Conservation (phyloP, 2,888 invertebrate species). For the Hirtodrosophila cameraria region DNA sequence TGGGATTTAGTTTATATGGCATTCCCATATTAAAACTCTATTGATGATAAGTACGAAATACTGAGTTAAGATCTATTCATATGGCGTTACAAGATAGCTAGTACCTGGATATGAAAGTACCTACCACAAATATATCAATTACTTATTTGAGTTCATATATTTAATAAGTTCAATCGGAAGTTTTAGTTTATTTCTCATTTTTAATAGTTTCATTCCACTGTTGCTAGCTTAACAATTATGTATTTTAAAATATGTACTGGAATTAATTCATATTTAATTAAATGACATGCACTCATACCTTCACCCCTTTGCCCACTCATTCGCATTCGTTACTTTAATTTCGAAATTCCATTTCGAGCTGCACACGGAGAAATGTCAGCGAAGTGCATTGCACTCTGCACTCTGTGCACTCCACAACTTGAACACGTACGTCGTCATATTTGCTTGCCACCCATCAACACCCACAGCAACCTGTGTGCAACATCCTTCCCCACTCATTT, state of each 20-base stretch:
- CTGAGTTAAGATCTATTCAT: too few relatives aligned
- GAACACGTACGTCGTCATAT: slow-evolving; percentile 59
- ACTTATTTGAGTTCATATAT: too few relatives aligned
- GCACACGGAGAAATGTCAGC: slow-evolving; percentile 49
- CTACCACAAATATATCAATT: too few relatives aligned
- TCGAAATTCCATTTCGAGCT: slow-evolving; percentile 59
- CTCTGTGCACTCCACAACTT: slow-evolving; percentile 44
- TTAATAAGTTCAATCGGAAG: too few relatives aligned
- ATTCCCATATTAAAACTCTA: too few relatives aligned
- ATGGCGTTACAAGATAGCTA: too few relatives aligned
- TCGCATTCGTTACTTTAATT: slow-evolving; percentile 57
- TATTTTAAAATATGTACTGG: too few relatives aligned
- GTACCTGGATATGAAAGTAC: too few relatives aligned
- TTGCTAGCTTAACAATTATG: too few relatives aligned
- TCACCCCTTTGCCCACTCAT: slow-evolving; percentile 3
- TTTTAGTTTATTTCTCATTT: too few relatives aligned
- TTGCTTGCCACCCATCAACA: slow-evolving; percentile 12
- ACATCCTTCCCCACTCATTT: slow-evolving; percentile 1
- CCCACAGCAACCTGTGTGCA: slow-evolving; percentile 25
- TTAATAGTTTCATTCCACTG: too few relatives aligned
- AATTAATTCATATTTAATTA: slow-evolving; percentile 56
- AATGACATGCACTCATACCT: slow-evolving; percentile 6
- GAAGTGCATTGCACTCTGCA: slow-evolving; percentile 68
- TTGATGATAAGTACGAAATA: too few relatives aligned
- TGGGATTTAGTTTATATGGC: slow-evolving; percentile 16